phyloP scores from a whole-genome alignment of 2,113 vertebrate species.

The Aplodontia rufa region DNA sequence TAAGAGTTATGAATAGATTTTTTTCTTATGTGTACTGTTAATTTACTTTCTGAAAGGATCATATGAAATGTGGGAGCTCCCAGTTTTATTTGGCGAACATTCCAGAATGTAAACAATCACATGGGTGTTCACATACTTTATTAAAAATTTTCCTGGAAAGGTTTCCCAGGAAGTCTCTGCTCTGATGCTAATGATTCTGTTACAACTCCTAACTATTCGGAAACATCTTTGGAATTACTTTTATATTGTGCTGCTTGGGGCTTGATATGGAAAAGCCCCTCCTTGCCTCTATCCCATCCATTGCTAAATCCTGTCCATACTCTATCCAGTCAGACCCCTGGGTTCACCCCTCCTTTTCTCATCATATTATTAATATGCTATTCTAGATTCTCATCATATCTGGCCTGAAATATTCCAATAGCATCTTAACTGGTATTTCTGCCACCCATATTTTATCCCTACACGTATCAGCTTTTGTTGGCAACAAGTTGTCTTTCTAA shows the following conservation, averaged over 20 bases:
- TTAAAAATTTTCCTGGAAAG: neutral
- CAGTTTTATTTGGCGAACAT: neutral
- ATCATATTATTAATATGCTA: neutral
- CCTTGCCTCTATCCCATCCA: neutral
- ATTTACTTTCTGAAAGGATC: slow-evolving; percentile 30
- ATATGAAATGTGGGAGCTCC: neutral
- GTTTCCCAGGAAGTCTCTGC: neutral
- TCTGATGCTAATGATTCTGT: neutral
- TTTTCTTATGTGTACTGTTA: neutral
- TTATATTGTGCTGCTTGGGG: neutral
- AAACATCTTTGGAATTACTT: neutral
- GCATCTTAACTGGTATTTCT: neutral
- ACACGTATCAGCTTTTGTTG: neutral
- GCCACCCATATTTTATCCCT: neutral
- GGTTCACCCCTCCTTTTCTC: neutral
- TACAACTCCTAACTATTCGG: neutral
- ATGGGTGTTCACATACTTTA: neutral
- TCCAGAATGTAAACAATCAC: neutral
- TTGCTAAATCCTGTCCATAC: neutral
- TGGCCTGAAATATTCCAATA: neutral
- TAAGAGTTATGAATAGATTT: too few species aligned
- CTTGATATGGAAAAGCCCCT: neutral
- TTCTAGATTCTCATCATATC: neutral
- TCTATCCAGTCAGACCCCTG: neutral
- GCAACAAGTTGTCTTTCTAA: neutral